Percentiles rank a stretch among this genome's conserved stretches.
Conservation (phyloP, 2,113 vertebrate genomes). For the Crotalus tigris region DNA sequence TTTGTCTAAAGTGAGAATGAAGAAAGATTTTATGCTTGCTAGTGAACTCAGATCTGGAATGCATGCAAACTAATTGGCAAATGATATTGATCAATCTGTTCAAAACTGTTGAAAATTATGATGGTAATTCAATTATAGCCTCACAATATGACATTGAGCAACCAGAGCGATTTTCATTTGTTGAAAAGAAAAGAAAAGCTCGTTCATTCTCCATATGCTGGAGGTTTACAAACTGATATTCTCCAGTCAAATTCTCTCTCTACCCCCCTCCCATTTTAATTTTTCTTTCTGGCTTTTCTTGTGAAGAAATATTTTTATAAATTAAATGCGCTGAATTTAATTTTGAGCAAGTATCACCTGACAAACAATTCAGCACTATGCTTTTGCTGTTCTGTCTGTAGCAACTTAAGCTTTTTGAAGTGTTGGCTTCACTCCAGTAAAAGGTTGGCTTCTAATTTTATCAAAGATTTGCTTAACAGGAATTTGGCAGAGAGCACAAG, state of each 20-base stretch:
- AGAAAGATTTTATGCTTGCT: background rate
- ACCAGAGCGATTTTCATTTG: constrained; percentile 23
- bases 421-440: constrained; percentile 46
- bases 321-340: background rate
- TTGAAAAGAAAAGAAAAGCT: constrained; percentile 20
- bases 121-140: background rate
- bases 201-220: constrained; percentile 13
- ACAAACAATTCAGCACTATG: constrained; percentile 20
- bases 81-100: constrained; percentile 13
- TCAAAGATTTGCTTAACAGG: constrained; percentile 57
- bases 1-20: constrained; percentile 17
- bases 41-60: constrained; percentile 22
- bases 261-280: background rate
- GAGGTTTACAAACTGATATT: background rate
- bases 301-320: constrained; percentile 25
- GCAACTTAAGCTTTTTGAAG: constrained; percentile 45
- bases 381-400: constrained; percentile 40
- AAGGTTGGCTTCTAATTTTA: constrained; percentile 49
- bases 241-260: background rate
- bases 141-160: background rate
- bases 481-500: constrained; percentile 45
- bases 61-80: background rate
- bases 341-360: constrained; percentile 31
- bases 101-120: constrained; percentile 20
- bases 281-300: constrained; percentile 7